Percentiles rank a stretch among this genome's conserved stretches.
Conservation (phyloP, 2,113 vertebrate species). For the Oncorhynchus masou region DNA sequence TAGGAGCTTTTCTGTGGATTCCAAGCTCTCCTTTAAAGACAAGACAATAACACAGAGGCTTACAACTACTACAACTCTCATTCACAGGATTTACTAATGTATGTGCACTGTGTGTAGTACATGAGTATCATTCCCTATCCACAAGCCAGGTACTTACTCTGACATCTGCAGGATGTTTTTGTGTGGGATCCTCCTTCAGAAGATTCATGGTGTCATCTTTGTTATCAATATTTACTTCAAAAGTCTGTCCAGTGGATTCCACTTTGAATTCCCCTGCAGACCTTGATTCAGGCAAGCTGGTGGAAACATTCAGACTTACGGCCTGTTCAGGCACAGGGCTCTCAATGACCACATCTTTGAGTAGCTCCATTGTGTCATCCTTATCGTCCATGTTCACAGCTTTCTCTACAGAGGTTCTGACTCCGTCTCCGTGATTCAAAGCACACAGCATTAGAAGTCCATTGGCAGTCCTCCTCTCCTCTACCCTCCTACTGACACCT, state of each 20-base stretch:
- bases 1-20: conserved; percentile 81
- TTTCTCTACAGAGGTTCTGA: conserved; percentile 42
- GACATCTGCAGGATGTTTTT: conserved; percentile 46
- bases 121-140: neutral
- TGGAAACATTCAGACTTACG: neutral
- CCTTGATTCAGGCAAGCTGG: too few relatives aligned
- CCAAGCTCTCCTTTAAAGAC: conserved; percentile 70
- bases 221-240: conserved; percentile 31
- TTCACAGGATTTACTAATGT: neutral
- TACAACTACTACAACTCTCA: neutral
- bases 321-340: conserved; percentile 12
- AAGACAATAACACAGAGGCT: neutral
- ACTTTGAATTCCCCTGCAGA: conserved; percentile 11
- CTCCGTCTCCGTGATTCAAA: conserved; percentile 35
- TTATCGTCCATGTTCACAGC: conserved; percentile 41
- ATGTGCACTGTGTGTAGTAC: neutral
- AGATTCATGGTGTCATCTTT: conserved; percentile 63
- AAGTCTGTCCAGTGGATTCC: neutral
- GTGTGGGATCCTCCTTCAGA: conserved; percentile 56
- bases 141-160: conserved; percentile 62
- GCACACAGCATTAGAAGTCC: conserved; percentile 41
- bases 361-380: conserved; percentile 65
- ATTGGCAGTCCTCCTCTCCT: conserved; percentile 38
- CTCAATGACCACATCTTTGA: conserved; percentile 52
- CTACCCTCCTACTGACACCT: conserved; percentile 36